These are phyloP conservation scores for Apodemus speciosus DNA, from an alignment of 2,113 vertebrate species.

Conservation along the genomic window DNA sequence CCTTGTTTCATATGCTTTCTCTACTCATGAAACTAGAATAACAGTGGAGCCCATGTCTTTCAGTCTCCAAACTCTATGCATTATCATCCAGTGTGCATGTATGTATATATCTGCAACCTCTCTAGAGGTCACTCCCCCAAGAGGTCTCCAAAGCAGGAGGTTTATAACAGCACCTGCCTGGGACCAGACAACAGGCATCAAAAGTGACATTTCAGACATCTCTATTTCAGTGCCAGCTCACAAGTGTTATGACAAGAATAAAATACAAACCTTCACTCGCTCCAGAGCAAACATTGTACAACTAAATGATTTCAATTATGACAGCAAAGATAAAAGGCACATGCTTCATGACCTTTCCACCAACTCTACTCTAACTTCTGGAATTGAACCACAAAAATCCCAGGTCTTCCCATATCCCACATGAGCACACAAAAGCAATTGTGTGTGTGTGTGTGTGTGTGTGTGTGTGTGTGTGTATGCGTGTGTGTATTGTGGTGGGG, in stretches of 20 bases:
- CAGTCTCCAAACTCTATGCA: background rate
- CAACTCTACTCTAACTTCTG: conserved; percentile 68
- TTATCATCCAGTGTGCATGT: background rate
- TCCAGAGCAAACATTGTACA: conserved; percentile 74
- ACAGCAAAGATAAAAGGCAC: conserved; percentile 81
- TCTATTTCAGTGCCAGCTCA: conserved; percentile 62
- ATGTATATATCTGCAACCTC: background rate
- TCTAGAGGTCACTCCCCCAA: background rate
- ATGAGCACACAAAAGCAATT: background rate
- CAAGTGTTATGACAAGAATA: conserved; percentile 72
- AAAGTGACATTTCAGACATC: conserved; percentile 63
- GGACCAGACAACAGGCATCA: background rate
- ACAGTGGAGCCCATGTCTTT: background rate
- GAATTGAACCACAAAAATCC: conserved; percentile 75
- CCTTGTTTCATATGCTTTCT: conserved; percentile 22
- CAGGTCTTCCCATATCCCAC: conserved; percentile 4
- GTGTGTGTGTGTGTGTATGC: too few species aligned
- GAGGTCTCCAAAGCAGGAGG: conserved; percentile 10
- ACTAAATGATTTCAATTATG: conserved; percentile 77
- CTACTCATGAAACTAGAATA: background rate
- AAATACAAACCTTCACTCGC: conserved; percentile 77
- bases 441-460: too few species aligned
- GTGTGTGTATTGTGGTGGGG: too few species aligned
- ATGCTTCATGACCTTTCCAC: conserved; percentile 74
- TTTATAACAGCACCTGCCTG: conserved; percentile 33